Conservation (phyloP, 2,113 vertebrate genomes). For the Rana temporaria region DNA sequence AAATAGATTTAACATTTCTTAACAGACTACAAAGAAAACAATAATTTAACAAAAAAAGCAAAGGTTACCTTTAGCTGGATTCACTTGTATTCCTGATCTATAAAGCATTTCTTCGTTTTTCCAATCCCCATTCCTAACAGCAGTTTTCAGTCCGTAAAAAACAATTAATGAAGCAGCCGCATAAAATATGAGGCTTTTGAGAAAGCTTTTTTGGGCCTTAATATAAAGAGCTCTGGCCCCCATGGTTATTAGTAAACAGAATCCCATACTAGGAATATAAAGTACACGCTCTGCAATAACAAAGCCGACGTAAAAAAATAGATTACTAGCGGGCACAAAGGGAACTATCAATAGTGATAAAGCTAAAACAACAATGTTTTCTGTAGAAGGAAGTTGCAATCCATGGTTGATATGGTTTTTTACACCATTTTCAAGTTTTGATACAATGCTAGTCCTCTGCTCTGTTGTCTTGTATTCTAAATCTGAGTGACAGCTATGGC, state of each 20-base stretch:
- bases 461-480: conserved; percentile 77
- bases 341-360: conserved; percentile 91
- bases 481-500: conserved; percentile 86
- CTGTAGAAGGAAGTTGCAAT: conserved; percentile 86
- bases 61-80: conserved; percentile 96
- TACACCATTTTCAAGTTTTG: conserved; percentile 85
- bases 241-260: conserved; percentile 92
- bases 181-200: conserved; percentile 86
- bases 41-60: conserved; percentile 22
- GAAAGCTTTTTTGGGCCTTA: conserved; percentile 80
- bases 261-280: conserved; percentile 99
- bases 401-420: conserved; percentile 76
- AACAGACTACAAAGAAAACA: too few relatives aligned
- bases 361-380: conserved; percentile 90
- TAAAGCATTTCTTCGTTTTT: conserved; percentile 98
- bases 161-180: conserved; percentile 84
- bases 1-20: too few relatives aligned
- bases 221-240: conserved; percentile 88
- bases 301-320: conserved; percentile 99
- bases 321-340: conserved; percentile 94
- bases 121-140: conserved; percentile 95
- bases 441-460: conserved; percentile 69
- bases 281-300: conserved; percentile 97
- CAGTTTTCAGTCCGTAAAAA: conserved; percentile 90
- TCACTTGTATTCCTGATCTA: conserved; percentile 97